A percentile compares a stretch with the other conserved stretches of the same genome.
phyloP scores from a whole-genome alignment of 2,797 vertebrate genomes.

The Neopelma chrysocephalum region DNA sequence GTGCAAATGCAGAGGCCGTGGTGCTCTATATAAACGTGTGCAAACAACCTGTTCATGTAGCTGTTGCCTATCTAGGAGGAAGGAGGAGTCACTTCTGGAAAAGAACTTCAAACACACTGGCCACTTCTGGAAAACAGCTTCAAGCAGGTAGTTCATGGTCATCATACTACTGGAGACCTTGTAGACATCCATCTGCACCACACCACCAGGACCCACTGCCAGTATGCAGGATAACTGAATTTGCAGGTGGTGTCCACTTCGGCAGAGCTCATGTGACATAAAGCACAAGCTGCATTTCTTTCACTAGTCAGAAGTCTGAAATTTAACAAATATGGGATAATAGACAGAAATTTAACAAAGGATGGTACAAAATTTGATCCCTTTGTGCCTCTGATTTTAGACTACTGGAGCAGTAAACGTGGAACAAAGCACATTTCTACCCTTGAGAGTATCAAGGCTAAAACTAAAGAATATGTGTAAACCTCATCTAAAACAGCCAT shows the following conservation, averaged over 20 bases:
- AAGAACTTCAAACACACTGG: neutral
- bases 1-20: fast-evolving
- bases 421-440: neutral
- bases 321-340: neutral
- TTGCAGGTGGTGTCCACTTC: neutral
- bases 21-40: fast-evolving
- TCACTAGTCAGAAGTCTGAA: neutral
- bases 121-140: neutral
- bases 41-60: neutral
- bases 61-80: neutral
- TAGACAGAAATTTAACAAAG: neutral
- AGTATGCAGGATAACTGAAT: fast-evolving
- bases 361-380: neutral
- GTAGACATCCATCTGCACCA: fast-evolving
- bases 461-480: neutral
- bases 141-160: neutral
- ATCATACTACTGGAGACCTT: neutral
- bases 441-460: neutral
- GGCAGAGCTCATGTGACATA: neutral
- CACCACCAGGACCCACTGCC: fast-evolving
- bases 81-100: neutral
- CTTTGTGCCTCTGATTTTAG: neutral
- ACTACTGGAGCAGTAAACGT: neutral
- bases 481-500: neutral
- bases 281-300: neutral